Evolutionary conservation across 2,888 invertebrate genomes (phyloP), one percentile per base, ranked within the genome.

Genomic region (Xanthorhoe designata): DNA sequence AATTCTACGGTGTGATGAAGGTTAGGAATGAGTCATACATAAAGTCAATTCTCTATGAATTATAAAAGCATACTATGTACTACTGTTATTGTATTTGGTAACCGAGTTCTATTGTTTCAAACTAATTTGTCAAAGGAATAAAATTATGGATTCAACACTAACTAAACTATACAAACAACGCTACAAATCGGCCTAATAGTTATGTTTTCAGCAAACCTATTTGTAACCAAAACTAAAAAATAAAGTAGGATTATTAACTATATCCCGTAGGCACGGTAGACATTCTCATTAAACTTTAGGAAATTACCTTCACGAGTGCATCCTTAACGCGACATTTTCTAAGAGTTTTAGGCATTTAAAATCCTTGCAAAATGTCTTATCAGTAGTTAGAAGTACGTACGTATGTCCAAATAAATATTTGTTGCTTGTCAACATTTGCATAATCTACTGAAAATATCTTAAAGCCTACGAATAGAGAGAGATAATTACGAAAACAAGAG

Each of bases 1-100:
- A 60, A 60, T n/a, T 66, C 53, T 58, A 62, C 50, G 18, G 38
- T 61, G 49, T 32, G 52, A 63, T 49, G 29, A 49, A 59, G 64
- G 59, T 42, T 59, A 35, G 2, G 3, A 38, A 42, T 55, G 49
- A 49, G 38, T 59, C 59, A 64, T 56, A 62, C 3, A 24, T 24
- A 1, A 9, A 52, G 15, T 8, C 10, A 3, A 49, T 45, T n/a
- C 32, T 8, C 2, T 6, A 10, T 29, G 15, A n/a, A 45, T 15
- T 52, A 15, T 13, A 35, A 53, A 53, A 35, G 7, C 47, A 47
- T 7, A 53, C n/a, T 19, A 18, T 10, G 19, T 50, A 10, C 24
- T 52, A 52, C 32, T 32, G 13, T n/a, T 7, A 35, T 47, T 10
- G n/a, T 13, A 10, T 4, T 29, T 24, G 24, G 56, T n/a, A 42